Evolutionary conservation across 2,888 invertebrate genomes (phyloP), one percentile per base, ranked within the genome.

Genomic region (Scaptomyza polygonia): DNA sequence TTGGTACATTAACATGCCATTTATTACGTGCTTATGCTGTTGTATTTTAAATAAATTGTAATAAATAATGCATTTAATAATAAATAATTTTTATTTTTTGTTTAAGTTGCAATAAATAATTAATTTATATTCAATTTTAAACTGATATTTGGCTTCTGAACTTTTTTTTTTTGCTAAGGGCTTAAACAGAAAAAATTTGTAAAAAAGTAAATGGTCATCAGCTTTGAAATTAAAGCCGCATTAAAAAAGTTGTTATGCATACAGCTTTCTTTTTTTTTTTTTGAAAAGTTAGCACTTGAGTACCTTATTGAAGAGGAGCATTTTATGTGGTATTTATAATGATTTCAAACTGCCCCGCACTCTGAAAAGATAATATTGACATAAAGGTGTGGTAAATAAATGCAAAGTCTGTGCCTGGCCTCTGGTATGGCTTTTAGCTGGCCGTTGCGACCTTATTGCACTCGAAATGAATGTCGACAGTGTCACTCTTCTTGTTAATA

Each of bases 401-500:
- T n/a, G 5, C n/a, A 30, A 25, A 14, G 18, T n/a, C 58, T 65
- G 65, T 56, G 52, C 47, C 40, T 36, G 57, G 16, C 45, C 44
- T 53, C 36, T 30, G 54, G 21, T 18, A 47, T 36, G 58, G 25
- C 58, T 61, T 77, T 45, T 55, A 42, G 53, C 21, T 53, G 81
- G 47, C 42, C 55, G 55, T 43, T 43, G 14, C 48, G 77, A 61
- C 77, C 64, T 58, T 66, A 47, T 32, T 39, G 5, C 32, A 11
- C 8, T 16, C 3, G 9, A 21, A 42, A 12, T 67, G 32, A 67
- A 43, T 48, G 66, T 44, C 39, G 57, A 49, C 65, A 47, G 51
- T 66, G 72, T 49, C 59, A 48, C 48, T 64, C 44, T 71, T 65
- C 58, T 68, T 72, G 63, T 79, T 76, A 51, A 78, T 80, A 83